Percentiles rank a stretch among this genome's conserved stretches.
phyloP scores from a whole-genome alignment of 2,113 vertebrate genomes.

The Columba janthina region DNA sequence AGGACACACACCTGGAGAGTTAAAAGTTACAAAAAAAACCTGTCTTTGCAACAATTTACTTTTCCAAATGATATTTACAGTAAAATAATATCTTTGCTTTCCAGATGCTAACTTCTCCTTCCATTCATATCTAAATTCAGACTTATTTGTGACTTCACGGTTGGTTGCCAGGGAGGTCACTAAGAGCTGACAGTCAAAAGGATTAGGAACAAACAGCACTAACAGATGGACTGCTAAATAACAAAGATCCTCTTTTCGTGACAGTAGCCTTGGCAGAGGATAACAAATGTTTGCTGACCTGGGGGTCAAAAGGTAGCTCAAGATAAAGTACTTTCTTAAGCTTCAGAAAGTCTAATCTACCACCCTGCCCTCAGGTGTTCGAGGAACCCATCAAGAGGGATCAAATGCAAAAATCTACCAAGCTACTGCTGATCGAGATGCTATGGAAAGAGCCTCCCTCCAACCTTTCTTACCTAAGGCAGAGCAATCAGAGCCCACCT shows the following conservation, averaged over 20 bases:
- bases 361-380: neutral
- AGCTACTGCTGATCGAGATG: neutral
- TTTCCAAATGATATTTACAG: neutral
- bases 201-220: slow-evolving; percentile 4
- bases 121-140: neutral
- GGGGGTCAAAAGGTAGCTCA: neutral
- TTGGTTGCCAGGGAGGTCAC: neutral
- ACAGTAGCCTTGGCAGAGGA: neutral
- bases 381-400: neutral
- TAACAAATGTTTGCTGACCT: neutral
- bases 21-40: neutral
- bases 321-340: neutral
- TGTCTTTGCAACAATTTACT: neutral
- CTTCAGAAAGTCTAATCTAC: neutral
- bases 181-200: neutral
- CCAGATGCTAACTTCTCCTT: neutral
- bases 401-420: neutral
- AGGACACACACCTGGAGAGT: neutral
- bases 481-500: neutral
- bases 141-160: neutral
- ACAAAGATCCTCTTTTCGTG: slow-evolving; percentile 16
- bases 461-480: neutral
- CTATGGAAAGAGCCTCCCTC: neutral
- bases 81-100: neutral
- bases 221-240: slow-evolving; percentile 52